Evolutionary conservation across 2,113 vertebrate species (phyloP).

Genomic region (Loxodonta africana): DNA sequence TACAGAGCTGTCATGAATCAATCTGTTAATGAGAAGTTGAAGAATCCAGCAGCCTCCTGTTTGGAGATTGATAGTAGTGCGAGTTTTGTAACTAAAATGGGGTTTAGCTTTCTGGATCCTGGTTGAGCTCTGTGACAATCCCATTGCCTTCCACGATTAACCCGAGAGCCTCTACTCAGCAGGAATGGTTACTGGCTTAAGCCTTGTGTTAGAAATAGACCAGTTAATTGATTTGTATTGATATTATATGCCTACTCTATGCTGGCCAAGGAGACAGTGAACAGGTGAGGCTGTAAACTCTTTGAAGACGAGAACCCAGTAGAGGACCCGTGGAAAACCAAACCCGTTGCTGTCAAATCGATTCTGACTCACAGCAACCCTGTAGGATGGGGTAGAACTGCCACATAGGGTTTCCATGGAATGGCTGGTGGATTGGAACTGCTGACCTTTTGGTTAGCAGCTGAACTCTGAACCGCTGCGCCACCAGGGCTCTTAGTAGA

Average conservation of each 20-base stretch:
- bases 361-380: too few relatives aligned
- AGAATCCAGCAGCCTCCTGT: constrained; percentile 31
- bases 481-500: too few relatives aligned
- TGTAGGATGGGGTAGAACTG: too few relatives aligned
- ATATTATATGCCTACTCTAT: neutral
- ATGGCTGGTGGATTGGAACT: too few relatives aligned
- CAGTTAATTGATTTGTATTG: neutral
- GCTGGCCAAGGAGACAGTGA: neutral
- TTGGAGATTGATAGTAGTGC: neutral
- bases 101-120: neutral
- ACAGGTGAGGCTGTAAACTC: neutral
- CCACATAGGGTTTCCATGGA: too few relatives aligned
- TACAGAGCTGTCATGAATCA: constrained; percentile 58
- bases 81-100: constrained; percentile 37
- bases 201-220: constrained; percentile 33
- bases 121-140: neutral
- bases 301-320: neutral
- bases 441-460: too few relatives aligned
- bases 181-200: neutral
- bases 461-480: too few relatives aligned
- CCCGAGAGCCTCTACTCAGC: neutral
- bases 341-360: too few relatives aligned
- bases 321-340: neutral
- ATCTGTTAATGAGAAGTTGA: constrained; percentile 60
- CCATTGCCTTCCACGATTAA: constrained; percentile 16